These are phyloP conservation scores for Saccopteryx leptura DNA, from an alignment of 2,113 vertebrate genomes.

Conservation along the genomic window DNA sequence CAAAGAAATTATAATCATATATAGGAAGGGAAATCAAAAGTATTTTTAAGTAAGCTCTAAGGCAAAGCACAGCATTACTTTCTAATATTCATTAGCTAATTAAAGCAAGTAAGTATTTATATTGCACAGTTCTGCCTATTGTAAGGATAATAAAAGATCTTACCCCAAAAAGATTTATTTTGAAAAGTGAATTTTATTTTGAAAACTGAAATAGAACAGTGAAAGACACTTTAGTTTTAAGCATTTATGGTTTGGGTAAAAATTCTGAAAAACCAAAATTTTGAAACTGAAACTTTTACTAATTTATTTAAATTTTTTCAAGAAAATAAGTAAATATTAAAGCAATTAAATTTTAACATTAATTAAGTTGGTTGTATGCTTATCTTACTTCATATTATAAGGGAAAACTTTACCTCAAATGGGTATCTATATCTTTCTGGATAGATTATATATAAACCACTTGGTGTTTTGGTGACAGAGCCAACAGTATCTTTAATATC, in stretches of 20 bases:
- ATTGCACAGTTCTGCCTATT: neutral
- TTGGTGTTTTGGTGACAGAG: conserved; percentile 94
- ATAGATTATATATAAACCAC: conserved; percentile 95
- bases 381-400: conserved; percentile 55
- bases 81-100: neutral
- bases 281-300: conserved; percentile 54
- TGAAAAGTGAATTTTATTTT: neutral
- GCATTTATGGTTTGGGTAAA: neutral
- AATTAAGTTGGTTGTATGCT: conserved; percentile 39
- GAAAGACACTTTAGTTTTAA: neutral
- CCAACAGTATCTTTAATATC: conserved; percentile 94
- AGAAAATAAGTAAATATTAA: conserved; percentile 57
- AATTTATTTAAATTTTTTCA: conserved; percentile 14
- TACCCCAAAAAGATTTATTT: conserved; percentile 22
- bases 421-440: conserved; percentile 94
- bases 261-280: conserved; percentile 48
- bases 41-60: conserved; percentile 38
- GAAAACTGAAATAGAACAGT: conserved; percentile 29
- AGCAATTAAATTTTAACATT: conserved; percentile 37
- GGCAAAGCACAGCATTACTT: neutral
- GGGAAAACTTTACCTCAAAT: conserved; percentile 92
- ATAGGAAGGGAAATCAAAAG: neutral
- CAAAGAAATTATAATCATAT: conserved; percentile 29
- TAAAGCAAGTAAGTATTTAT: conserved; percentile 16
- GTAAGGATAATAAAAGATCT: neutral